These are phyloP conservation scores for Calliopsis andreniformis DNA, from an alignment of 1,140 invertebrate species.

Conservation along the genomic window DNA sequence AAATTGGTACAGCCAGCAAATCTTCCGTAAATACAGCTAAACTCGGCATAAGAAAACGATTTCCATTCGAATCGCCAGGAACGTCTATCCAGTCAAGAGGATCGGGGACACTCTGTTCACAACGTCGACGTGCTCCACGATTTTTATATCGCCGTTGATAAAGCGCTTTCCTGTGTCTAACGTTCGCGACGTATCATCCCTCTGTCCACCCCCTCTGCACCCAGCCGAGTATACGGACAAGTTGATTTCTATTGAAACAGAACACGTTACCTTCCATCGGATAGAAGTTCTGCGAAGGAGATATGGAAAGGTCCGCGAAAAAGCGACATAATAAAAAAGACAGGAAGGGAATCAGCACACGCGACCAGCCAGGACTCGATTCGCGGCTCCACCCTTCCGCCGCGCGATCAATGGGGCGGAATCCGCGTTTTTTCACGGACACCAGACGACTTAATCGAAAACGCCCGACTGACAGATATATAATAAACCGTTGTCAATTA, in stretches of 20 bases:
- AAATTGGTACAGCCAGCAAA: not conserved
- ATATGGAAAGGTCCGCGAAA: not conserved
- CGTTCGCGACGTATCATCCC: conserved; percentile 24
- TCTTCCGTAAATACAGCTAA: conserved; percentile 52
- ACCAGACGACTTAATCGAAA: conserved; percentile 60
- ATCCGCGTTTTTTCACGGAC: not conserved
- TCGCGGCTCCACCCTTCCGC: not conserved
- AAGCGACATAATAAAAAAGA: not conserved
- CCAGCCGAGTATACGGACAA: conserved; percentile 26
- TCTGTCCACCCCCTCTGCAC: not conserved
- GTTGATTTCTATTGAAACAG: conserved; percentile 52
- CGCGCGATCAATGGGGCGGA: not conserved
- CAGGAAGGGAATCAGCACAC: conserved; percentile 5
- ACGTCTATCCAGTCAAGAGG: conserved; percentile 28
- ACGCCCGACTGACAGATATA: conserved; percentile 71
- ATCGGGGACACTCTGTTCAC: conserved; percentile 23
- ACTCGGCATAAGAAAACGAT: conserved; percentile 47
- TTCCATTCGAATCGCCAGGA: conserved; percentile 57
- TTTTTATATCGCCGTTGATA: conserved; percentile 61
- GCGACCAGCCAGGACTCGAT: conserved; percentile 1
- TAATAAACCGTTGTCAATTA: conserved; percentile 77
- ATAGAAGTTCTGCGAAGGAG: conserved; percentile 24
- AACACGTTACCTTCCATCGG: conserved; percentile 33
- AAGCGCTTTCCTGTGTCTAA: conserved; percentile 51
- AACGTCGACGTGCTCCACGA: conserved; percentile 18